Percentiles rank a stretch among this genome's conserved stretches.
Conservation (phyloP, 1,140 invertebrate species). For the Cotesia typhae region DNA sequence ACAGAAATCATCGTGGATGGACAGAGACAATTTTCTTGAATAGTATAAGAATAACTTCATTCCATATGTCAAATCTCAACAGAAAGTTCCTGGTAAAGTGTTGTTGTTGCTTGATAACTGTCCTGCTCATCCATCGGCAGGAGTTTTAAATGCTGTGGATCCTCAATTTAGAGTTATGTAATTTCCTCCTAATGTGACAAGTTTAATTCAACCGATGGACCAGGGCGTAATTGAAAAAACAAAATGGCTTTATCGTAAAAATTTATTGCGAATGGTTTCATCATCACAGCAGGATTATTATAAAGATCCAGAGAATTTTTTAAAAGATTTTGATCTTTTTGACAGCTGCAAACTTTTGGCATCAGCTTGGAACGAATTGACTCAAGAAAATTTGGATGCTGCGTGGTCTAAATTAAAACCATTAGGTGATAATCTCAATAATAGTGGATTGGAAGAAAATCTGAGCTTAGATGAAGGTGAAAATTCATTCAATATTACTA, state of each 20-base stretch:
- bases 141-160: too few relatives aligned
- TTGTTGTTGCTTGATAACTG: slow-evolving; percentile 36
- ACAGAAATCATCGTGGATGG: slow-evolving; percentile 60
- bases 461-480: too few relatives aligned
- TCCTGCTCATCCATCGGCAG: slow-evolving; percentile 46
- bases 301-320: slow-evolving; percentile 17
- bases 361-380: neutral
- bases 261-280: neutral
- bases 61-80: slow-evolving; percentile 31
- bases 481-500: too few relatives aligned
- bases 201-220: slow-evolving; percentile 57
- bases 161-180: too few relatives aligned
- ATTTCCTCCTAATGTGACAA: slow-evolving; percentile 41
- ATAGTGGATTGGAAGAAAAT: too few relatives aligned
- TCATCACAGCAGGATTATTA: slow-evolving; percentile 7
- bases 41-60: slow-evolving; percentile 46
- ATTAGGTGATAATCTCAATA: too few relatives aligned
- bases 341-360: slow-evolving; percentile 15
- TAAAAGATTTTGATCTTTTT: slow-evolving; percentile 17
- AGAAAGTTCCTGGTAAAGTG: neutral
- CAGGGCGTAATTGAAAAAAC: slow-evolving; percentile 54
- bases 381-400: too few relatives aligned
- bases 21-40: slow-evolving; percentile 52
- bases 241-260: slow-evolving; percentile 32
- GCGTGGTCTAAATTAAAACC: too few relatives aligned